Base-by-base conservation (phyloP, 1,140 invertebrate species). In the Ditylenchus dipsaci region DNA sequence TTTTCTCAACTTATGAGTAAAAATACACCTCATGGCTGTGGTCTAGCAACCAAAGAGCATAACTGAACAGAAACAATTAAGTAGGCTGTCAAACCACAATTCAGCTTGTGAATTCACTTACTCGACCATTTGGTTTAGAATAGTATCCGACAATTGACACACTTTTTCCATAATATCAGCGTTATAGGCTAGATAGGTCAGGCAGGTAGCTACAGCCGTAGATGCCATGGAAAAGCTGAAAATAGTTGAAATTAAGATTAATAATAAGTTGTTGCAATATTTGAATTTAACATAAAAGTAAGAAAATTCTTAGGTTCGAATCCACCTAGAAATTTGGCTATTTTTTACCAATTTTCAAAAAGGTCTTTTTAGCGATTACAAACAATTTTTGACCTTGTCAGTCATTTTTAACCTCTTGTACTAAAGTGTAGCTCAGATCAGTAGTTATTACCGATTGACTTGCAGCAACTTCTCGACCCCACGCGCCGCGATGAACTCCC, bases 51-150 rank as follows among this genome's bases (percentile, higher is more conserved):
- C 65, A 78, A 19, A 75, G 27, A 17, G 73, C 74, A 53, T 75
- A 75, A 21, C 68, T 69, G 19, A 75, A 21, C 68, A 75, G 19
- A 9, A 72, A 21, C 26, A 29, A 56, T 29, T 3, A 62, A 62
- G 3, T 3, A 56, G 9, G 29, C 21, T 56, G 29, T 56, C 13
- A 13, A 3, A 56, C 3, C 21, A 3, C 13, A 29, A 56, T 23
- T 29, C 13, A 13, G 13, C 9, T 23, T 56, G 13, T 23, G 9
- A 27, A 17, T n/a, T n/a, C 1, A 66, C 68, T 69, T 74, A 69
- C 68, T 77, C 69, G n/a, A 75, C 67, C 19, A 75, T 72, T 27
- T 72, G 62, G 17, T 76, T 71, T 0, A 75, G 57, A 7, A 77
- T 42, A 17, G 47, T 33, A 17, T 62, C 68, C 1, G 73, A 63